A percentile compares a stretch with the other conserved stretches of the same genome.
Evolutionary conservation across 2,888 invertebrate species (phyloP).

Genomic region (Pseudococcus jackbeardsleyi): DNA sequence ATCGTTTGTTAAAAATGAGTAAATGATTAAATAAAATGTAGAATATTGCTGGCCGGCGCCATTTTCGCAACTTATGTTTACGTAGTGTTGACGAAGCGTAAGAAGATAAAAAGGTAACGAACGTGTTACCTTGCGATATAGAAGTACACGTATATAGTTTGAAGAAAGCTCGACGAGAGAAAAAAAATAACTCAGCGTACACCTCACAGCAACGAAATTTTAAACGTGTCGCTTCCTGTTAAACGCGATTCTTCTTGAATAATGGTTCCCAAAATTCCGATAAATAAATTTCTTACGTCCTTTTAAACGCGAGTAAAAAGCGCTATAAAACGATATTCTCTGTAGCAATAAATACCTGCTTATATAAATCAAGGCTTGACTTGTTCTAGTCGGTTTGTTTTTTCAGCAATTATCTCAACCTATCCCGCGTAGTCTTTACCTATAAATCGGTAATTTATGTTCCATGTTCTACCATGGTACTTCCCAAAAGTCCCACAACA

Average conservation of each 20-base stretch:
- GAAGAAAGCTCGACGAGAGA: background rate
- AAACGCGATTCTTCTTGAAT: constrained; percentile 21
- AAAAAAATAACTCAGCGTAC: constrained; percentile 28
- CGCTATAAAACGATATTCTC: constrained; percentile 47
- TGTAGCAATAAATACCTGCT: constrained; percentile 52
- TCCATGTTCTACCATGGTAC: background rate
- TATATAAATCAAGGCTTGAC: constrained; percentile 50
- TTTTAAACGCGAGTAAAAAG: constrained; percentile 50
- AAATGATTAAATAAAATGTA: constrained; percentile 48
- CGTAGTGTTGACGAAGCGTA: constrained; percentile 45
- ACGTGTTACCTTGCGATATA: constrained; percentile 49
- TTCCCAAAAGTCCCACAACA: constrained; percentile 23
- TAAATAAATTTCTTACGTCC: constrained; percentile 54
- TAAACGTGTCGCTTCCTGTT: constrained; percentile 48
- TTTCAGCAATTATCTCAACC: constrained; percentile 49
- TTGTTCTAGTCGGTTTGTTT: constrained; percentile 48
- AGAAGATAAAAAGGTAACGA: constrained; percentile 49
- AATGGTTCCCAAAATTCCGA: constrained; percentile 54
- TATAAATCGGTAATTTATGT: constrained; percentile 50
- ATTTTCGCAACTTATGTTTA: constrained; percentile 6
- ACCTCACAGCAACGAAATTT: constrained; percentile 39
- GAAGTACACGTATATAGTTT: background rate
- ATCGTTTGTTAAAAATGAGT: constrained; percentile 45
- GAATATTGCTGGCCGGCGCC: background rate
- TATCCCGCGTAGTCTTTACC: constrained; percentile 4